Evolutionary conservation across 2,113 vertebrate genomes (phyloP), one percentile per base, ranked within the genome.

Genomic region (Platysteira castanea): DNA sequence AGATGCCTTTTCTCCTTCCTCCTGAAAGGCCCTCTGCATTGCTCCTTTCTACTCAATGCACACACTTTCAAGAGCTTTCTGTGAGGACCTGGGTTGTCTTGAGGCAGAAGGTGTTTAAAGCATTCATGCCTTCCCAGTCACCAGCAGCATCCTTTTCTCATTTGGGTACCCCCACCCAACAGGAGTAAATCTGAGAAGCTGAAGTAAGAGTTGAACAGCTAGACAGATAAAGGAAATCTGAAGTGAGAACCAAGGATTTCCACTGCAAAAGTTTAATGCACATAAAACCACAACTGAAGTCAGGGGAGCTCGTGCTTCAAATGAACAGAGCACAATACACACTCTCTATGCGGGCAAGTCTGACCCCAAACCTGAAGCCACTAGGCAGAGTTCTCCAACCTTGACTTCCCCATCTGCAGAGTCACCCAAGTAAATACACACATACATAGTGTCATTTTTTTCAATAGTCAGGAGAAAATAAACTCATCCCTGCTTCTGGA

Each of bases 331-430:
- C 33, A 68, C 41, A 63, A 46, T 13, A 84, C 26, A 56, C 0
- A 1, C 11, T 22, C 26, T 11, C 49, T 41, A 1, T 4, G 31
- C 1, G 0, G 47, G 12, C 14, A 77, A 52, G 26, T 27, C 76
- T 86, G 84, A 89, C 27, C 18, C 27, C 63, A 87, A 57, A 86
- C 6, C 47, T 46, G 28, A 31, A 63, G 49, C 8, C 7, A 6
- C 67, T 2, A 71, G 3, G 28, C 3, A 31, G 47, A 91, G 49
- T 27, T 76, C 63, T 80, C 30, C 81, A 87, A n/a, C 50, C 60
- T 7, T 65, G 33, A 80, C 67, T 50, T 53, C 39, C 21, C 35
- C 49, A 80, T 24, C 53, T 87, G 57, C 39, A 79, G 27, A 79
- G 30, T 20, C 22, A 76, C 22, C 8, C 19, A 44, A 63, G 13